A percentile compares a stretch with the other conserved stretches of the same genome.
These are phyloP conservation scores for Mixornis gularis DNA, from an alignment of 2,113 vertebrate genomes.

Conservation along the genomic window DNA sequence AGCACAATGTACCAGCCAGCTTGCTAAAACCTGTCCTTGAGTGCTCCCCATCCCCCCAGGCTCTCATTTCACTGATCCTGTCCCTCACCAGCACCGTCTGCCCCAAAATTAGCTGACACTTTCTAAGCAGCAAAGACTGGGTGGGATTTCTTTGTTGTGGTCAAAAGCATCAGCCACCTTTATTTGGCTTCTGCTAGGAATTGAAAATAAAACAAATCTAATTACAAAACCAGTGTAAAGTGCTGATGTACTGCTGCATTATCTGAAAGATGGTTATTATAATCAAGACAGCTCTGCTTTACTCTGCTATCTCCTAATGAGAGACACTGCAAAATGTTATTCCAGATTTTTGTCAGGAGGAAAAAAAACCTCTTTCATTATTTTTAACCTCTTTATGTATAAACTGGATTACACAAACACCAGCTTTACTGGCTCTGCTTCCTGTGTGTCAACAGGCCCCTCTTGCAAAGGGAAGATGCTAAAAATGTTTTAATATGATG, in stretches of 20 bases:
- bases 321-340: not conserved
- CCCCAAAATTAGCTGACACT: not conserved
- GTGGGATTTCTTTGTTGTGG: not conserved
- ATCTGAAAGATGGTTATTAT: constrained; percentile 45
- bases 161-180: not conserved
- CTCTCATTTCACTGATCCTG: accelerated
- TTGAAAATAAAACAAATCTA: constrained; percentile 36
- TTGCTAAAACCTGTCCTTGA: not conserved
- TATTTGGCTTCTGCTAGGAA: not conserved
- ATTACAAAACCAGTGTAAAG: constrained; percentile 1
- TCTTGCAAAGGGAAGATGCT: not conserved
- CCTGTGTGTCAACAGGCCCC: accelerated
- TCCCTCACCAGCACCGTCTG: not conserved
- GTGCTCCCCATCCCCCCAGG: not conserved
- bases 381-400: not conserved
- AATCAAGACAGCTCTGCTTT: constrained; percentile 43
- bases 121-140: not conserved
- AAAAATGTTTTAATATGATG: not conserved
- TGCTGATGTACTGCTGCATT: constrained; percentile 11
- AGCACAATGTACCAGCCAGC: not conserved
- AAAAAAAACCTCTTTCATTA: not conserved
- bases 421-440: not conserved
- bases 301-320: constrained; percentile 42
- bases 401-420: not conserved
- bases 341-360: not conserved